Percentiles rank a stretch among this genome's conserved stretches.
Conservation (phyloP, 1,140 invertebrate species). For the Apis dorsata region DNA sequence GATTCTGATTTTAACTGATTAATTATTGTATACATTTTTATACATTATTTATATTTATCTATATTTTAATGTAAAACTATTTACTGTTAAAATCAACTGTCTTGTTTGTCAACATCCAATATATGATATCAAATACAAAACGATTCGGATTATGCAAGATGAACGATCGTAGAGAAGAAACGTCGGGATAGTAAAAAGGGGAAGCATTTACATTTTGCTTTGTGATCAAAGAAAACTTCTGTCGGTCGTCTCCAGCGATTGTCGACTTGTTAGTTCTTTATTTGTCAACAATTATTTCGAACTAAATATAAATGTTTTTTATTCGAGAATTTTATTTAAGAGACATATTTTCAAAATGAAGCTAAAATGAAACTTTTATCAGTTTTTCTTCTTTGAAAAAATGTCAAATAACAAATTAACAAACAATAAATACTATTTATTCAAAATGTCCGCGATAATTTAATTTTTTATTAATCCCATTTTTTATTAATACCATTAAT, state of each 20-base stretch:
- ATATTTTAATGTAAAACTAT: not conserved
- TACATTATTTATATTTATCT: too few species aligned
- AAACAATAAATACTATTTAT: too few species aligned
- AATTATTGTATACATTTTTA: too few species aligned
- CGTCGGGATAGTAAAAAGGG: slow-evolving; percentile 41
- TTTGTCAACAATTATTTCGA: slow-evolving; percentile 10
- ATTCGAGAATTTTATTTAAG: slow-evolving; percentile 9
- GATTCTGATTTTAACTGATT: too few species aligned
- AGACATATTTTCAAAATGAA: not conserved
- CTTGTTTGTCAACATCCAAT: not conserved
- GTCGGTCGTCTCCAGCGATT: not conserved
- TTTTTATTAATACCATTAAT: too few species aligned
- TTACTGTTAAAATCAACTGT: not conserved
- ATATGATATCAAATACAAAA: slow-evolving; percentile 39
- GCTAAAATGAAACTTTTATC: not conserved
- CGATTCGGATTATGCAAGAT: slow-evolving; percentile 50
- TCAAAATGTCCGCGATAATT: too few species aligned
- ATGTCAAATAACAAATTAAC: too few species aligned
- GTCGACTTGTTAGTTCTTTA: slow-evolving; percentile 4
- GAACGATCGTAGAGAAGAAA: slow-evolving; percentile 42
- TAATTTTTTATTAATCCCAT: too few species aligned
- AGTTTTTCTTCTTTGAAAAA: not conserved
- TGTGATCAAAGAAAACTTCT: slow-evolving; percentile 59
- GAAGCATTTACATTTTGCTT: slow-evolving; percentile 62
- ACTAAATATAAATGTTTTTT: slow-evolving; percentile 30